Evolutionary conservation across 37 sponge, comb jelly and placozoan genomes (phyloP).

Genomic region (Beroe forskalii): DNA sequence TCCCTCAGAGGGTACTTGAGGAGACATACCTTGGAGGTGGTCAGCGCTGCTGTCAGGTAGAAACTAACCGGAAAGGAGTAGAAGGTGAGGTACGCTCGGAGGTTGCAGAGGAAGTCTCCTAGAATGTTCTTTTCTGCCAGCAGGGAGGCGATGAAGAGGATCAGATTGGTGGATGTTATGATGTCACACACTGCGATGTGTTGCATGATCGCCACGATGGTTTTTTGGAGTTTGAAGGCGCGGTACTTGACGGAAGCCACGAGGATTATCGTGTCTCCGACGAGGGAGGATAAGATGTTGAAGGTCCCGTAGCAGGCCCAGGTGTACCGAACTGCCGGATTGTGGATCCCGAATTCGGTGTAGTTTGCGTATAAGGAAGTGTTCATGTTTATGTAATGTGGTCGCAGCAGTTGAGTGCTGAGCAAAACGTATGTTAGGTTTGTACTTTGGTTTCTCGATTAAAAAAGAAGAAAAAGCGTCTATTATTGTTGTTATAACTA

Average conservation of each 20-base stretch:
- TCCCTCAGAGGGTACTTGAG: background rate
- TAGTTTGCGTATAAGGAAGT: no score
- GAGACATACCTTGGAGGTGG: background rate
- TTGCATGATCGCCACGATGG: background rate
- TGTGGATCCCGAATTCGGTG: no score
- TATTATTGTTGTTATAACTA: no score
- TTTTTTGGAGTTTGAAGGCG: background rate
- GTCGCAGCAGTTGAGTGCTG: no score
- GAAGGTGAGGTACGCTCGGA: background rate
- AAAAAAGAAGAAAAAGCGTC: no score
- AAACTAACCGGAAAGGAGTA: background rate
- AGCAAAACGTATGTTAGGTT: no score
- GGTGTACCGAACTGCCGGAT: background rate
- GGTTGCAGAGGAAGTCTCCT: background rate
- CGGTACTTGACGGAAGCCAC: background rate
- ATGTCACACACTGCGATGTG: constrained; percentile 1
- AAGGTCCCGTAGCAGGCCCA: constrained; percentile 27
- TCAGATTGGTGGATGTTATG: background rate
- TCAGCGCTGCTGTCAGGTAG: constrained; percentile 20
- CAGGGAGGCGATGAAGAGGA: background rate
- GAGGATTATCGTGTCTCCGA: background rate
- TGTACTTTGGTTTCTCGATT: no score
- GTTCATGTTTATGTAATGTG: no score
- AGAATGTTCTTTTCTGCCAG: background rate
- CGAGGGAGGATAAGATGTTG: constrained; percentile 19